Evolutionary conservation across 1,140 invertebrate genomes (phyloP).

Genomic region (Oncopodura yosiiana): DNA sequence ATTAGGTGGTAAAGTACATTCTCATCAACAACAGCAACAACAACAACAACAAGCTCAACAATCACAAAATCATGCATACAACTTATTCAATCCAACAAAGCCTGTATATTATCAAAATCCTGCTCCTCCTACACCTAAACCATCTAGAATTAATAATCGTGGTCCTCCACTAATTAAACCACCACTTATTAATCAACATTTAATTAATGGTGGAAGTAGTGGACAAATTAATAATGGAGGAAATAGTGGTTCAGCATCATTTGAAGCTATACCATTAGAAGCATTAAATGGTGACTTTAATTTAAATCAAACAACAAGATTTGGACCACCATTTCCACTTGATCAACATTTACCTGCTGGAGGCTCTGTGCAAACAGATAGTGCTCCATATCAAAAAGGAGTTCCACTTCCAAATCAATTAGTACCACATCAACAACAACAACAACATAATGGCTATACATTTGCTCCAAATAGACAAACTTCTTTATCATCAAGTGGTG

Average conservation of each 20-base stretch:
- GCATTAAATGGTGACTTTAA: slow-evolving; percentile 23
- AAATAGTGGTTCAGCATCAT: slow-evolving; percentile 2
- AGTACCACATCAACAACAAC: slow-evolving; percentile 44
- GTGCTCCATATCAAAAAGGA: slow-evolving; percentile 50
- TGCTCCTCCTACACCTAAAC: slow-evolving; percentile 33
- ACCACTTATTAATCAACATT: background rate
- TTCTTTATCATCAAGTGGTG: background rate
- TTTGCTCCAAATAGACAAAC: slow-evolving; percentile 28
- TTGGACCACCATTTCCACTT: slow-evolving; percentile 31
- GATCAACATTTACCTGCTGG: slow-evolving; percentile 39
- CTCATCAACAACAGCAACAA: slow-evolving; percentile 28
- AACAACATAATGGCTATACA: slow-evolving; percentile 11
- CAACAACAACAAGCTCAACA: slow-evolving; percentile 38
- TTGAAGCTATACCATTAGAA: slow-evolving; percentile 34
- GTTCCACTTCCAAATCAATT: slow-evolving; percentile 64
- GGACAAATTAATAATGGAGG: background rate
- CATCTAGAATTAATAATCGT: slow-evolving; percentile 71
- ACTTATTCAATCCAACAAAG: slow-evolving; percentile 38
- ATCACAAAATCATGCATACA: slow-evolving; percentile 45
- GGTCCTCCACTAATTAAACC: slow-evolving; percentile 65
- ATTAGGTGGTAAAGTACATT: slow-evolving; percentile 73
- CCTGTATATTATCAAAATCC: slow-evolving; percentile 44
- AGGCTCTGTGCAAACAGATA: slow-evolving; percentile 41
- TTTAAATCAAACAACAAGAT: slow-evolving; percentile 21
- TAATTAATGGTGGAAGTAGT: background rate